Percentiles rank a stretch among this genome's conserved stretches.
Conservation (phyloP, 2,888 invertebrate species). For the Entomobrya multifasciata region DNA sequence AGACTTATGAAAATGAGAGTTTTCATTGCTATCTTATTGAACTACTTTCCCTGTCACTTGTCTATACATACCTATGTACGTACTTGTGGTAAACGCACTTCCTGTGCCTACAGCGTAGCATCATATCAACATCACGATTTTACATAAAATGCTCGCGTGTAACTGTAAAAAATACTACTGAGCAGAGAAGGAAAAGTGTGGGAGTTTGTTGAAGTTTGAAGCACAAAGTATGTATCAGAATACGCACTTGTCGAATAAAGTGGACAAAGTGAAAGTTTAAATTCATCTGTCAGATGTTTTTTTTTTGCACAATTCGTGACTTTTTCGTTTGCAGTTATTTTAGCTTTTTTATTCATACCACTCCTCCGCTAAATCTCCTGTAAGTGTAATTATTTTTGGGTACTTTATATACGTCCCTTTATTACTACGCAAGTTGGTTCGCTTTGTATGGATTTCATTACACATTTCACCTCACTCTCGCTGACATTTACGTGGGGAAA, state of each 20-base stretch:
- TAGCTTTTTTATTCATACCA: not conserved
- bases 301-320: constrained; percentile 8
- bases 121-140: no score
- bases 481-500: no score
- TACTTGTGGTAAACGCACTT: no score
- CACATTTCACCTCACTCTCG: not conserved
- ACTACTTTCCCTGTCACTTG: not conserved
- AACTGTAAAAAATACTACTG: not conserved
- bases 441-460: no score
- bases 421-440: not conserved
- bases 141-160: not conserved
- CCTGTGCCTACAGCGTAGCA: no score
- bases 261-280: constrained; percentile 55
- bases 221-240: no score
- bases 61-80: not conserved
- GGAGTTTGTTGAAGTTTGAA: not conserved
- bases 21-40: constrained; percentile 19
- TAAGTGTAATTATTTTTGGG: not conserved
- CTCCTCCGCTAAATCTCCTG: no score
- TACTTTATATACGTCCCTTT: not conserved
- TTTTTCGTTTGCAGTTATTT: not conserved
- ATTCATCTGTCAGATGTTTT: constrained; percentile 45
- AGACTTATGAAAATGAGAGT: constrained; percentile 60
- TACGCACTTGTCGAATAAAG: no score
- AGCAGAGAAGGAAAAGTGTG: no score